These are phyloP conservation scores for Chironex yamaguchii DNA, from an alignment of 30 jellyfish, hydroid and myxozoan genomes.

Conservation along the genomic window DNA sequence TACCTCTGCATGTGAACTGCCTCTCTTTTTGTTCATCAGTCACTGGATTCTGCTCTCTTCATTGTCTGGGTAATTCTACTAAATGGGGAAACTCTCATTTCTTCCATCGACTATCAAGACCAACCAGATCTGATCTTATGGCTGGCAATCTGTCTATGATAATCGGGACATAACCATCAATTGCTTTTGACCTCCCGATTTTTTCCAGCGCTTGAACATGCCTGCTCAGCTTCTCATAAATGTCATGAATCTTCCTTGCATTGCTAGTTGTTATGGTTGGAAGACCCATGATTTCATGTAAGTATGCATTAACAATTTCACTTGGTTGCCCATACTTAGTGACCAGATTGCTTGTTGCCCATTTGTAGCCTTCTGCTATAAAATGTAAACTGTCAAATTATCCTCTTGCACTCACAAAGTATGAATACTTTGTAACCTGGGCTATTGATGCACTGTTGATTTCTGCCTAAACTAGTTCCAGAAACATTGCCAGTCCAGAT, in stretches of 20 bases:
- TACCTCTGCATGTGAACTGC: not conserved
- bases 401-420: constrained; percentile 34
- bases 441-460: constrained; percentile 33
- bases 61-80: constrained; percentile 29
- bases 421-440: constrained; percentile 46
- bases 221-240: constrained; percentile 59
- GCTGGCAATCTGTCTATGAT: constrained; percentile 61
- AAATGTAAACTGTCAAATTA: constrained; percentile 48
- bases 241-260: constrained; percentile 51
- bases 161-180: constrained; percentile 60
- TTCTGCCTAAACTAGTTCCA: constrained; percentile 60
- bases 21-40: not conserved
- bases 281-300: constrained; percentile 57
- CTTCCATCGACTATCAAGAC: constrained; percentile 62
- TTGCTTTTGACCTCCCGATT: constrained; percentile 43
- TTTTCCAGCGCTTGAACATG: constrained; percentile 73
- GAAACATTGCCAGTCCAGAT: constrained; percentile 68
- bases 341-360: constrained; percentile 36
- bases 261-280: constrained; percentile 47
- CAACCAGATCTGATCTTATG: constrained; percentile 51
- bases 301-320: constrained; percentile 59
- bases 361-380: constrained; percentile 36
- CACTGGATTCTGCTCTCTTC: constrained; percentile 61
- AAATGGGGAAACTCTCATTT: constrained; percentile 62
- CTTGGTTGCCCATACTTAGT: constrained; percentile 50